phyloP scores from a whole-genome alignment of 2,888 invertebrate species.

The Zaprionus bogoriensis region DNA sequence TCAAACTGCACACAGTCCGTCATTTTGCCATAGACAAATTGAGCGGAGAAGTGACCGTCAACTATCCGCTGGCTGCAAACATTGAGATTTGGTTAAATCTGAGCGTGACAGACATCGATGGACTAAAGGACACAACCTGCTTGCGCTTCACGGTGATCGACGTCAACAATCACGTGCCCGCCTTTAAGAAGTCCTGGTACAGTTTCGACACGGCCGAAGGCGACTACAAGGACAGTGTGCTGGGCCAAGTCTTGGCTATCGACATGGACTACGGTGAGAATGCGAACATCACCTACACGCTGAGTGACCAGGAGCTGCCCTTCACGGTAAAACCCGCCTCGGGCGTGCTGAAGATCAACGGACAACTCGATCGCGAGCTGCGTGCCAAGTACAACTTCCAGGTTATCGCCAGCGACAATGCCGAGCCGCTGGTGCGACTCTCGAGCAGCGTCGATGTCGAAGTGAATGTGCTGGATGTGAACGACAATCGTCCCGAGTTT shows the following conservation, averaged over 20 bases:
- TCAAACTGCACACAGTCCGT: slow-evolving; percentile 81
- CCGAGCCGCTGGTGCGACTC: slow-evolving; percentile 84
- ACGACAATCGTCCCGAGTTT: slow-evolving; percentile 92
- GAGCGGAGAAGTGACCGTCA: slow-evolving; percentile 89
- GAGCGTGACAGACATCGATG: slow-evolving; percentile 90
- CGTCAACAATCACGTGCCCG: slow-evolving; percentile 92
- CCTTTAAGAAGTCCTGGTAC: slow-evolving; percentile 92
- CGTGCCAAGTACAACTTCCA: slow-evolving; percentile 88
- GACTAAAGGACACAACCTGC: slow-evolving; percentile 87
- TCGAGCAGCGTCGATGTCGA: slow-evolving; percentile 90
- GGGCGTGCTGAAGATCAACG: slow-evolving; percentile 89
- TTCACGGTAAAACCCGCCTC: slow-evolving; percentile 88
- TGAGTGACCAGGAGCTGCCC: slow-evolving; percentile 85
- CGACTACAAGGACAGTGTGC: slow-evolving; percentile 86
- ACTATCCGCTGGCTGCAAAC: slow-evolving; percentile 88
- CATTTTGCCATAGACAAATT: slow-evolving; percentile 89
- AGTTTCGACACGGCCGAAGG: slow-evolving; percentile 92
- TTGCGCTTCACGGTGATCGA: slow-evolving; percentile 89
- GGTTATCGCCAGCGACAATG: slow-evolving; percentile 90
- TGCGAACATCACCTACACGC: slow-evolving; percentile 89
- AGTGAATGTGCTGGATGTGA: slow-evolving; percentile 91
- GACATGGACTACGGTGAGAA: slow-evolving; percentile 92
- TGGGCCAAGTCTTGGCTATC: slow-evolving; percentile 90
- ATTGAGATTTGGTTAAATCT: slow-evolving; percentile 90
- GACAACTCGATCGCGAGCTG: slow-evolving; percentile 90